Evolutionary conservation across 2,888 invertebrate genomes (phyloP), one percentile per base, ranked within the genome.

Genomic region (Agriopis aurantiaria): DNA sequence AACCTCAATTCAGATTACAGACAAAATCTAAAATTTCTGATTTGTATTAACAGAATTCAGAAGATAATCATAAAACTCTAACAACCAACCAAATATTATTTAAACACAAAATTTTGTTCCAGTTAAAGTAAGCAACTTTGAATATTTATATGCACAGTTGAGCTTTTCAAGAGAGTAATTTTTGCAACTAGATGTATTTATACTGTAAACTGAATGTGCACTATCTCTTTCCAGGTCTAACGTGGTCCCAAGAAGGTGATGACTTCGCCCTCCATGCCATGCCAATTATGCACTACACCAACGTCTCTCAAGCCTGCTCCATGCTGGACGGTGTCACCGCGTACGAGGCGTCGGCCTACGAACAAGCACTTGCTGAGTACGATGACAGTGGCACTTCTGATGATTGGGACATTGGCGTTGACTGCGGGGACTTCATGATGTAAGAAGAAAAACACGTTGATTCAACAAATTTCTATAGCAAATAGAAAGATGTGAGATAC

Each of bases 361-460:
- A 95, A 68, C 95, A 96, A 72, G 95, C 96, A 0, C 89, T 95
- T 8, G 95, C 95, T 0, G 96, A 96, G 65, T 91, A 95, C 69
- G 95, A 95, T 67, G 95, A 96, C 76, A 88, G 91, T 0, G 87
- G 88, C 58, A 89, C 95, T 0, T 94, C 95, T 0, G 96, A 96
- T 78, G 96, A 96, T 78, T 96, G 96, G 91, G 96, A 96, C 85
- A 95, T 96, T 72, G 96, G 96, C 55, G 95, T 96, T 73, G 97
- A 97, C 84, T 97, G 96, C 83, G 96, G 96, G 0, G 97, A 96
- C 80, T 96, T 96, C 83, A 96, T 96, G 95, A 96, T 96, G 95
- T 96, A 96, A 87, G 10, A 45, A 17, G 43, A 14, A n/a, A n/a
- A n/a, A 17, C 8, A 17, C 43, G 14, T 43, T 23, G 53, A 0